A percentile compares a stretch with the other conserved stretches of the same genome.
phyloP scores from a whole-genome alignment of 1,140 invertebrate genomes.

The Rhagoletis zephyria region DNA sequence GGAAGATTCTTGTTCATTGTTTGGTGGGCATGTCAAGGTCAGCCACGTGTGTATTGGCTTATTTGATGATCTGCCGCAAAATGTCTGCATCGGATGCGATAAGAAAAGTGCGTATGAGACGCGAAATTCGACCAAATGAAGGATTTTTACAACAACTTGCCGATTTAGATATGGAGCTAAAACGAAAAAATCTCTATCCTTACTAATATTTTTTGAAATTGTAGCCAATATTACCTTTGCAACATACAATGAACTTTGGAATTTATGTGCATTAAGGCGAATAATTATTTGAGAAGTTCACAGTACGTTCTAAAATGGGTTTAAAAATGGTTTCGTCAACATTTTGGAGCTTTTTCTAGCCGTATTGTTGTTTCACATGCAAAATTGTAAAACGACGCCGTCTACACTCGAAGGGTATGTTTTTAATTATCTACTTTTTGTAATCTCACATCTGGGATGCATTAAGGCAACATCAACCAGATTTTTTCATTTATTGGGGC shows the following conservation, averaged over 20 bases:
- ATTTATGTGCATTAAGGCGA: not conserved
- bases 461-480: too few relatives aligned
- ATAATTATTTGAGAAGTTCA: too few relatives aligned
- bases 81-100: conserved; percentile 86
- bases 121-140: conserved; percentile 84
- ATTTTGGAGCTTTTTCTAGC: too few relatives aligned
- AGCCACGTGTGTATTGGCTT: conserved; percentile 85
- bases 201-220: conserved; percentile 59
- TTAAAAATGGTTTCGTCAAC: too few relatives aligned
- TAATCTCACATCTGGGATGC: too few relatives aligned
- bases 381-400: too few relatives aligned
- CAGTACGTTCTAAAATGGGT: too few relatives aligned
- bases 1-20: conserved; percentile 86
- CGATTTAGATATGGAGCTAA: conserved; percentile 80
- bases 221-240: not conserved
- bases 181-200: conserved; percentile 74
- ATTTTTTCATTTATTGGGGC: too few relatives aligned
- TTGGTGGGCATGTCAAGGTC: conserved; percentile 87
- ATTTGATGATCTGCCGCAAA: conserved; percentile 85
- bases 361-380: too few relatives aligned
- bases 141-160: conserved; percentile 86
- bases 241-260: not conserved
- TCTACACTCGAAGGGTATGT: too few relatives aligned
- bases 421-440: too few relatives aligned
- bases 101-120: conserved; percentile 78